Base-by-base conservation (phyloP, 1,140 invertebrate genomes). In the Ericerus pela region DNA sequence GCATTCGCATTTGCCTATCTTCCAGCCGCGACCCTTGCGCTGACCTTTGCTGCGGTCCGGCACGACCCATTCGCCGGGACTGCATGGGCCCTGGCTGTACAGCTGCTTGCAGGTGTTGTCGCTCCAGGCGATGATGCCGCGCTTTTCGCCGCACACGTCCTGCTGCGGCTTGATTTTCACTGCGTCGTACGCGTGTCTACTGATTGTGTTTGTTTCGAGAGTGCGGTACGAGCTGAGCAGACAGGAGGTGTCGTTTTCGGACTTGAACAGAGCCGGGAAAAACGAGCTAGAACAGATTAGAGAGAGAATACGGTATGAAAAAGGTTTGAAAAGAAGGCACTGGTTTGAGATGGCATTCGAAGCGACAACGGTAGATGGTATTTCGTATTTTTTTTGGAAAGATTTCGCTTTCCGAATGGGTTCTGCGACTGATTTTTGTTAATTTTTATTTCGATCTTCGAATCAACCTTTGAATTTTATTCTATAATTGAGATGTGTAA, bases 21-120 rank as follows among this genome's bases (percentile, higher is more conserved):
- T 47, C 60, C 60, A 16, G 54, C 60, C 52, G 62, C 65, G 2
- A 66, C 70, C n/a, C 62, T 53, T n/a, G 53, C 63, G 20, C 33
- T 62, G 62, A 24, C 63, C 61, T 67, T 61, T 58, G 37, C 60
- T 62, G 60, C 75, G 65, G 31, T 67, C 67, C 0, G 75, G 74
- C 6, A 79, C 76, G 26, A 88, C 65, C 85, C 85, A 88, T 58
- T 84, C 77, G 0, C 81, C 81, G 0, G 75, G 70, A 0, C 73
- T 68, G 62, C 85, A 88, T 0, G 85, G 84, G 0, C 84, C 63
- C 55, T 62, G 61, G 33, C 56, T 55, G 47, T 65, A 65, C 11
- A 65, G 60, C 26, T 59, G 62, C 38, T 58, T 56, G 51, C 63
- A 65, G 2, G 62, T 56, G 11, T 58, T 41, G 29, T 65, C 61